These are phyloP conservation scores for Zonitis immaculata DNA, from an alignment of 2,888 invertebrate species.

Conservation along the genomic window DNA sequence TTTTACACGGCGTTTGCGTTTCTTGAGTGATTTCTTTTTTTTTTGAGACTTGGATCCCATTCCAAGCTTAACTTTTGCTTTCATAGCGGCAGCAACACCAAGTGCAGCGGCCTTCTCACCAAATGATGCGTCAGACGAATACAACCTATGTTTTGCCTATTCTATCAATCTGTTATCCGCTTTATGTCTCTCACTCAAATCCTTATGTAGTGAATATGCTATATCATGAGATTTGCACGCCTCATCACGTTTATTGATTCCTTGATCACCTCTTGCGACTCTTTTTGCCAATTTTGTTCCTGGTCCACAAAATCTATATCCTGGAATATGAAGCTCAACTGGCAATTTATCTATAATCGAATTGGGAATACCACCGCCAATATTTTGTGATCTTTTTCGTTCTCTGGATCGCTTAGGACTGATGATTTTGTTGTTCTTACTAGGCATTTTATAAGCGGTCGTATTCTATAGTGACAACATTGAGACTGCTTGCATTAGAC, in stretches of 20 bases:
- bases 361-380: constrained; percentile 19
- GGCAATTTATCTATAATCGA: constrained; percentile 21
- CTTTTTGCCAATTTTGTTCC: constrained; percentile 30
- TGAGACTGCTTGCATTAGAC: no score
- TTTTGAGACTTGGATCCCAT: constrained; percentile 31
- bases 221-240: constrained; percentile 40
- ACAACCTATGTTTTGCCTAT: constrained; percentile 33
- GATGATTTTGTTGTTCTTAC: no score
- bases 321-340: constrained; percentile 23
- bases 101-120: constrained; percentile 38
- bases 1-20: no score
- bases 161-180: constrained; percentile 39
- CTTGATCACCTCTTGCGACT: constrained; percentile 35
- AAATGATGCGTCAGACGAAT: constrained; percentile 29
- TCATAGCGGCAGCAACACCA: constrained; percentile 34
- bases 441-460: no score
- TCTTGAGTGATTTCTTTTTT: no score
- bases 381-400: no score
- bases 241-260: constrained; percentile 35
- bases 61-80: constrained; percentile 33
- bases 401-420: background rate
- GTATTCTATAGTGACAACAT: no score
- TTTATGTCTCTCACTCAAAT: constrained; percentile 29
- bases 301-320: constrained; percentile 29
- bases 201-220: constrained; percentile 27